Evolutionary conservation across 2,888 invertebrate genomes (phyloP).

Genomic region (Alsophila aescularia): DNA sequence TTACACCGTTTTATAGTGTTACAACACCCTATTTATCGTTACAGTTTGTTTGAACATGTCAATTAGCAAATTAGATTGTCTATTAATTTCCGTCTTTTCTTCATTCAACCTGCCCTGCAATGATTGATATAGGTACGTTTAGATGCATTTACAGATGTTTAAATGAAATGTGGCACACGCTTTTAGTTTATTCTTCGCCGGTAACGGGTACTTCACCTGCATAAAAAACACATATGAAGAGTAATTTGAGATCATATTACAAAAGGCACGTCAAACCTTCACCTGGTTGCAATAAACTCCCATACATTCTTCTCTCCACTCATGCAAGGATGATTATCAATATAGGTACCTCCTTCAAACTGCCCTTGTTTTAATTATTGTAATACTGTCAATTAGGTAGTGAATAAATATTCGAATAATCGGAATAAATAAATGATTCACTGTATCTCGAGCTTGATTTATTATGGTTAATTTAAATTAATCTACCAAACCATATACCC

Average conservation of each 20-base stretch:
- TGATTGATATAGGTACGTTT: too few relatives aligned
- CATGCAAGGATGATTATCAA: background rate
- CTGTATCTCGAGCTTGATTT: slow-evolving; percentile 15
- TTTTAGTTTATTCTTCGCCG: background rate
- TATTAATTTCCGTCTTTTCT: too few relatives aligned
- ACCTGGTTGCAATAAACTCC: slow-evolving; percentile 6
- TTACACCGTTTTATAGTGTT: too few relatives aligned
- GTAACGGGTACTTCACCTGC: background rate
- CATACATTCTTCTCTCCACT: background rate
- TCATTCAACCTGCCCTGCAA: too few relatives aligned
- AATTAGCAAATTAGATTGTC: too few relatives aligned
- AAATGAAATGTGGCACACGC: background rate
- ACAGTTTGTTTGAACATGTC: too few relatives aligned
- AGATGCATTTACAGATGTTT: background rate
- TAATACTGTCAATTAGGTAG: background rate
- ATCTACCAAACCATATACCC: slow-evolving; percentile 21
- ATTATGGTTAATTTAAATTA: slow-evolving; percentile 20
- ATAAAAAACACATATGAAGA: background rate
- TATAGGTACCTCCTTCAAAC: too few relatives aligned
- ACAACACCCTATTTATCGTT: too few relatives aligned
- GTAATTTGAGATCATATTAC: slow-evolving; percentile 4
- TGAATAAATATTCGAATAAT: slow-evolving; percentile 1
- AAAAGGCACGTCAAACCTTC: slow-evolving; percentile 17
- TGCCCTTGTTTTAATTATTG: too few relatives aligned
- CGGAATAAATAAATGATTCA: slow-evolving; percentile 6